These are phyloP conservation scores for Pocillopora damicornis DNA, from an alignment of 64 coral and sea anemone species.

Conservation along the genomic window DNA sequence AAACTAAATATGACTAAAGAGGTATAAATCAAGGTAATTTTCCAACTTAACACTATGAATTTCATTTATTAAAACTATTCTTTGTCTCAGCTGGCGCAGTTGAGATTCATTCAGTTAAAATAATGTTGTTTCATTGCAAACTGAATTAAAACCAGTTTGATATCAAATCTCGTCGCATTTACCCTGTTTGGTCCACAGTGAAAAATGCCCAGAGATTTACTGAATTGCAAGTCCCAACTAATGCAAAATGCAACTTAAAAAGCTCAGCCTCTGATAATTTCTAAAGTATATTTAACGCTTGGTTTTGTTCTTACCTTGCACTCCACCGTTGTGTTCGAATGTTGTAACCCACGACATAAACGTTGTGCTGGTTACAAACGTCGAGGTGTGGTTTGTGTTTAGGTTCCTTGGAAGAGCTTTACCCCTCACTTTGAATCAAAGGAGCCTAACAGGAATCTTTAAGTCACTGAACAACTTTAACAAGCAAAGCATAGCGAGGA, in stretches of 20 bases:
- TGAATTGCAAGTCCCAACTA: background rate
- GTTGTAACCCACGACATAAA: background rate
- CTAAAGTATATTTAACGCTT: background rate
- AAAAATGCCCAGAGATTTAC: background rate
- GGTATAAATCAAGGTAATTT: background rate
- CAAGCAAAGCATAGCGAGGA: background rate
- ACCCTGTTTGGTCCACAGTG: background rate
- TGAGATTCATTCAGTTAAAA: background rate
- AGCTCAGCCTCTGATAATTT: background rate
- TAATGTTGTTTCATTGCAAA: background rate
- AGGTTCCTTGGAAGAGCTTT: background rate
- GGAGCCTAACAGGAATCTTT: background rate
- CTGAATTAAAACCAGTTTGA: background rate
- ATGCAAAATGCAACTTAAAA: background rate
- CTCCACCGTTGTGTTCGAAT: slow-evolving; percentile 21
- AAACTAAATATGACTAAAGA: background rate
- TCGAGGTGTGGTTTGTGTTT: background rate
- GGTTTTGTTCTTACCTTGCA: background rate
- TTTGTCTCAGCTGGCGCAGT: background rate
- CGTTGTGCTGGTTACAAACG: background rate
- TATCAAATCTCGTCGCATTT: background rate
- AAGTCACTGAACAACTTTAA: background rate
- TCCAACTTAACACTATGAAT: background rate
- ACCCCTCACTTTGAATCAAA: background rate
- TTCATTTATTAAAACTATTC: background rate